phyloP scores from a whole-genome alignment of 2,797 vertebrate species.

The Pterois miles region DNA sequence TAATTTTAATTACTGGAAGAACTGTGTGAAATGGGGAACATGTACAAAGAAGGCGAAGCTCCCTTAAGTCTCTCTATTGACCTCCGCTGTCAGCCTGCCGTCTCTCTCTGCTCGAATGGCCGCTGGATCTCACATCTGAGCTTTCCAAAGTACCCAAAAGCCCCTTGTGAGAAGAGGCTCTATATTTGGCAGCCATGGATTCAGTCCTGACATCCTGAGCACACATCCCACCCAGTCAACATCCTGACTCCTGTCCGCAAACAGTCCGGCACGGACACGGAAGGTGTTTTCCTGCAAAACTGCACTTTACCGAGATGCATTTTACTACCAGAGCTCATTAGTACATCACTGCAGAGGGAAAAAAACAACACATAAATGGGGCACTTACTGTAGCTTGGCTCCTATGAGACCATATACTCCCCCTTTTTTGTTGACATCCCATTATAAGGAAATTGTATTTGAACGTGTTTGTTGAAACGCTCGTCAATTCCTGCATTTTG shows the following conservation, averaged over 20 bases:
- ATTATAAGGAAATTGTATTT: conserved; percentile 63
- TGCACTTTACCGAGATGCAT: conserved; percentile 44
- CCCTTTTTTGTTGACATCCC: conserved; percentile 17
- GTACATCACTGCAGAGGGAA: conserved; percentile 27
- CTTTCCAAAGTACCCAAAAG: conserved; percentile 45
- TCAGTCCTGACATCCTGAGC: conserved; percentile 54
- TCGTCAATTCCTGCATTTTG: conserved; percentile 14
- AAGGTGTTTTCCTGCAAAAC: conserved; percentile 61
- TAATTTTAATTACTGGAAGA: neutral
- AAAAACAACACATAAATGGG: conserved; percentile 55
- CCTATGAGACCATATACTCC: conserved; percentile 27
- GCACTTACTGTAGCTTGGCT: conserved; percentile 50
- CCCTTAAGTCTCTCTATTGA: neutral
- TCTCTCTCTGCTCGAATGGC: conserved; percentile 37
- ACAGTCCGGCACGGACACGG: conserved; percentile 5
- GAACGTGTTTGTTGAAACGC: conserved; percentile 52
- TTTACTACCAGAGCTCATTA: conserved; percentile 60
- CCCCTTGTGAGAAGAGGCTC: conserved; percentile 46
- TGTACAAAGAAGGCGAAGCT: neutral
- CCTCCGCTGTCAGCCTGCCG: neutral
- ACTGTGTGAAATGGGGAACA: neutral
- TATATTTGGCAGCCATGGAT: conserved; percentile 62
- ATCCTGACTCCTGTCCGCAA: conserved; percentile 48
- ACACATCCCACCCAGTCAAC: conserved; percentile 57
- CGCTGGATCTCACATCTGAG: conserved; percentile 29